Evolutionary conservation across 1,140 invertebrate genomes (phyloP), one percentile per base, ranked within the genome.

Genomic region (Brachionus rubens): DNA sequence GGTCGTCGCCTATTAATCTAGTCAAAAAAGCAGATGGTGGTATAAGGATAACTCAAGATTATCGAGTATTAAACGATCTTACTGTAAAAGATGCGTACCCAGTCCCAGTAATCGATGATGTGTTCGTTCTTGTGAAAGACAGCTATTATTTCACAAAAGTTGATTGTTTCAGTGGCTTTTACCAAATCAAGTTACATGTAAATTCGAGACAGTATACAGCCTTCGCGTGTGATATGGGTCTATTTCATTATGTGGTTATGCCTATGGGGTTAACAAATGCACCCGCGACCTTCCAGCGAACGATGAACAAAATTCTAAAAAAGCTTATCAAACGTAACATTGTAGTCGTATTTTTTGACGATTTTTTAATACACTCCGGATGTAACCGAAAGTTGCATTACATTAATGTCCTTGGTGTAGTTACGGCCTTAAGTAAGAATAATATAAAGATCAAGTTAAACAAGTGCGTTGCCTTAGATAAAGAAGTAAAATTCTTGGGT

Each of bases 181-280:
- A 24, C n/a, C 16, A 59, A 59, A 21, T 59, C 2, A 24, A 40
- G 16, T 14, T 59, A 14, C 14, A 59, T n/a, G 0, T 1, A 10
- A 14, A 59, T 14, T 9, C 4, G 6, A 28, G 21, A 19, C 12
- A 28, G 14, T 16, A 1, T 14, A 59, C 54, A 14, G 16, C 54
- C 6, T 59, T 59, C 26, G 14, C 14, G 6, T 21, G 26, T 16
- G n/a, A 59, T 2, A 33, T 21, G 10, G 54, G 54, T 2, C 28
- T 59, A 10, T 82, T 78, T 67, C 78, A 79, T 59, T 82, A 78
- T 48, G 78, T 28, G 5, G 59, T 79, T 0, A 82, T 86, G 82
- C 82, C 84, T 0, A 86, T 85, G 77, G 85, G 84, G 0, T 77
- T 87, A 1, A 77, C 76, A 2, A 83, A 83, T 21, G 80, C 83